A percentile compares a stretch with the other conserved stretches of the same genome.
These are phyloP conservation scores for Troides oblongomaculatus DNA, from an alignment of 2,888 invertebrate species.

Conservation along the genomic window DNA sequence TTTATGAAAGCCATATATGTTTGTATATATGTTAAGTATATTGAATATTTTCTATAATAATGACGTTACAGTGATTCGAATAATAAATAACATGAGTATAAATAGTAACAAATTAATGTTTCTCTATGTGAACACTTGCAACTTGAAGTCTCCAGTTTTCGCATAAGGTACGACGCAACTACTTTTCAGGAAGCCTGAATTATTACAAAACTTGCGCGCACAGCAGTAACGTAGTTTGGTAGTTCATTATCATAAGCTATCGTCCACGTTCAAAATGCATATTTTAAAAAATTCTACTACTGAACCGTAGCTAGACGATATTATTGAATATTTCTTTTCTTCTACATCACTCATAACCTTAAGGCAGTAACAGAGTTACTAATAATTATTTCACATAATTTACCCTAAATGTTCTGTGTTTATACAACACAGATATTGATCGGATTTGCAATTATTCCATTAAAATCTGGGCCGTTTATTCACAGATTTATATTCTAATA, in stretches of 20 bases:
- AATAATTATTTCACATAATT: too few relatives aligned
- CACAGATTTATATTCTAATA: too few relatives aligned
- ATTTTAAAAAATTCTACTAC: slow-evolving; percentile 7
- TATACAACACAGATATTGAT: too few relatives aligned
- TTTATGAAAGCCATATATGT: too few relatives aligned
- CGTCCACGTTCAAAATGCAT: slow-evolving; percentile 33
- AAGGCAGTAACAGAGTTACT: too few relatives aligned
- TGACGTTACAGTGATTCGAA: neutral
- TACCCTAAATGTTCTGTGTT: too few relatives aligned
- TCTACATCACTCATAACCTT: neutral
- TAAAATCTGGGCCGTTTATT: too few relatives aligned
- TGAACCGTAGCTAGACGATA: neutral
- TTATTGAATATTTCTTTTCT: neutral
- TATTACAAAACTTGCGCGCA: slow-evolving; percentile 79
- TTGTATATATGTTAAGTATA: too few relatives aligned
- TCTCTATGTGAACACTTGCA: slow-evolving; percentile 65
- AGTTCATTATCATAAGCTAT: slow-evolving; percentile 73
- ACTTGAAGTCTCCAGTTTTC: slow-evolving; percentile 78
- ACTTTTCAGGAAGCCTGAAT: slow-evolving; percentile 79
- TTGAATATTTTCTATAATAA: neutral
- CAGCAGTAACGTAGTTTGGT: slow-evolving; percentile 77
- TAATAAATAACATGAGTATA: neutral
- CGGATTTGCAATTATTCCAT: too few relatives aligned
- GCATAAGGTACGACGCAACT: slow-evolving; percentile 78
- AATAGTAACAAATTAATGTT: slow-evolving; percentile 8